Base-by-base conservation (phyloP, 1,140 invertebrate genomes). In the Lepidurus apus region DNA sequence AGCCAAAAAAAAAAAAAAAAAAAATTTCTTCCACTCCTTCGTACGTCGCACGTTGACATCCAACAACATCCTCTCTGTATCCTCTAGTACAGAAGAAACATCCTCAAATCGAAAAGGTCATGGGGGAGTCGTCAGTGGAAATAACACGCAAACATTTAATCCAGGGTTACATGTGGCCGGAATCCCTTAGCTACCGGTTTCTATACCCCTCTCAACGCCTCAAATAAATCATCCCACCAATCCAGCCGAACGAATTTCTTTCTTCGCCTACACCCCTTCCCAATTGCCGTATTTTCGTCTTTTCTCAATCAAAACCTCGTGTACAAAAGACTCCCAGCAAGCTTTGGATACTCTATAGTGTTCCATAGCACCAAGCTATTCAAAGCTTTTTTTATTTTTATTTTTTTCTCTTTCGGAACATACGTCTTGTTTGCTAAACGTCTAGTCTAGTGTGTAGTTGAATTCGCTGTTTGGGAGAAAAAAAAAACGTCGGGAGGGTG, bases 381-480 rank as follows among this genome's bases (percentile, higher is more conserved):
- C 7, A 17, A 65, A n/a, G 17, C 53, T 9, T 65, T 65, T 65
- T 65, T 65, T 21, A n/a, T 65, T 65, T 13, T n/a, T n/a, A n/a
- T n/a, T n/a, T n/a, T n/a, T 65, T 65, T n/a, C 21, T 65, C 21
- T 21, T 11, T 65, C 21, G 53, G 21, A 21, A 21, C 53, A 21
- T 21, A 21, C 45, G 53, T 65, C 13, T 65, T 65, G 53, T 65
- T 65, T 65, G 53, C 53, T 65, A 65, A 65, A 65, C 53, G 34
- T 34, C 34, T 34, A 34, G 34, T 34, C 34, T 34, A 34, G 34
- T 65, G 6, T 13, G 45, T 7, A 9, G 53, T 65, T 65, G 53
- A 65, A 65, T 65, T 65, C 21, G 53, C 21, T 65, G 53, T 21
- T 65, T 4, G 10, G 17, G 21, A 21, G 21, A 8, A 10, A 65